Evolutionary conservation across 1,140 invertebrate genomes (phyloP), one percentile per base, ranked within the genome.

Genomic region (Brachionus sp.): DNA sequence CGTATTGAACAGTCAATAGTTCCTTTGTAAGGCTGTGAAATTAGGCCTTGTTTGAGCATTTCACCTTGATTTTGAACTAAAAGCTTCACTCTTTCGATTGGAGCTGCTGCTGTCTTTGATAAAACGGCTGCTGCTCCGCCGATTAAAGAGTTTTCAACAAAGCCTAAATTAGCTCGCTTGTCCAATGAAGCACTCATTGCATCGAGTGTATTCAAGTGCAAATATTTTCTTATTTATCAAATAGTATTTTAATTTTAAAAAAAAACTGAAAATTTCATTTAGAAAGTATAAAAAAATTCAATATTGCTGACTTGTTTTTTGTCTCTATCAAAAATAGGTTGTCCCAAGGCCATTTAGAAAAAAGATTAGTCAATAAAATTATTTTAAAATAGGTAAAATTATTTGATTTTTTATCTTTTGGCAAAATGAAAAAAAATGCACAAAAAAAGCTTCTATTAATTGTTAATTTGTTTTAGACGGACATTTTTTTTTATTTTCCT

Each of bases 41-140:
- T 84, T 33, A 88, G 86, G 29, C 89, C 88, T 68, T 85, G 84
- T 84, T 89, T 89, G 23, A 89, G 84, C 88, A 89, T 89, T 85
- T 89, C 89, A 86, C 87, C 87, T 84, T 89, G 89, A 84, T 89
- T 89, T 86, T 90, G 66, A 77, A 97, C 92, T 77, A 97, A 91
- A 85, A 97, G 91, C 90, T 97, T 97, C 57, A 97, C 94, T 87
- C 95, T 92, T 90, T 97, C 95, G 88, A 97, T 95, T 70, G 95
- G 89, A 75, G 89, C 89, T 82, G 88, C 88, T 57, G 86, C 87
- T 33, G 89, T 90, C 84, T 90, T 90, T 3, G 88, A 89, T 66
- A 90, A 88, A 62, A 88, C 85, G 39, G 88, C 89, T 83, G 88
- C 89, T 37, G 86, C 85, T 44, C 88, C 88, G 86, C 87, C 87